Evolutionary conservation across 1,140 invertebrate species (phyloP).

Genomic region (Cotesia typhae): DNA sequence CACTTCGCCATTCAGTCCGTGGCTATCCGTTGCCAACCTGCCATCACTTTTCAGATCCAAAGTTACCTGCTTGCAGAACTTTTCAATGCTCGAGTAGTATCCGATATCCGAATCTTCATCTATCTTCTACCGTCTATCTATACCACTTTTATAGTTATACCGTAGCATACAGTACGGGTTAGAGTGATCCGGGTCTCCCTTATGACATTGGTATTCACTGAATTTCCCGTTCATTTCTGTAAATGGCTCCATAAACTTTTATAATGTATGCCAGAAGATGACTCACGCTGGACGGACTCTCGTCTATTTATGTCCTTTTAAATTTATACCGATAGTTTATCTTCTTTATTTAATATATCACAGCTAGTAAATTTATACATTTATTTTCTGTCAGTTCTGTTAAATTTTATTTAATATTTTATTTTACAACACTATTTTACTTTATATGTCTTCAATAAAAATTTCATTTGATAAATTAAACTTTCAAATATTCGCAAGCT

Average conservation of each 20-base stretch:
- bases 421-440: too few relatives aligned
- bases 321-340: slow-evolving; percentile 8
- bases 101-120: slow-evolving; percentile 4
- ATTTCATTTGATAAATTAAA: too few relatives aligned
- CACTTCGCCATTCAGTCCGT: slow-evolving; percentile 57
- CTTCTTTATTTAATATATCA: slow-evolving; percentile 11
- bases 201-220: slow-evolving; percentile 9
- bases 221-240: not conserved
- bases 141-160: not conserved
- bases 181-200: not conserved
- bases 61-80: slow-evolving; percentile 58
- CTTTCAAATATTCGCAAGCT: too few relatives aligned
- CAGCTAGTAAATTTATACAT: not conserved
- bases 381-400: slow-evolving; percentile 6
- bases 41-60: slow-evolving; percentile 62
- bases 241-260: slow-evolving; percentile 7
- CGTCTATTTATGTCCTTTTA: slow-evolving; percentile 8
- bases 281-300: too few relatives aligned
- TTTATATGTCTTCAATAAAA: too few relatives aligned
- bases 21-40: slow-evolving; percentile 52
- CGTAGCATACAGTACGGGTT: not conserved
- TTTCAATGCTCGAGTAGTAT: slow-evolving; percentile 36
- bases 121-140: slow-evolving; percentile 13
- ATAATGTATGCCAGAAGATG: not conserved
- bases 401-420: too few relatives aligned